Percentiles rank a stretch among this genome's conserved stretches.
Conservation (phyloP, 2,113 vertebrate species). For the Scortum barcoo region DNA sequence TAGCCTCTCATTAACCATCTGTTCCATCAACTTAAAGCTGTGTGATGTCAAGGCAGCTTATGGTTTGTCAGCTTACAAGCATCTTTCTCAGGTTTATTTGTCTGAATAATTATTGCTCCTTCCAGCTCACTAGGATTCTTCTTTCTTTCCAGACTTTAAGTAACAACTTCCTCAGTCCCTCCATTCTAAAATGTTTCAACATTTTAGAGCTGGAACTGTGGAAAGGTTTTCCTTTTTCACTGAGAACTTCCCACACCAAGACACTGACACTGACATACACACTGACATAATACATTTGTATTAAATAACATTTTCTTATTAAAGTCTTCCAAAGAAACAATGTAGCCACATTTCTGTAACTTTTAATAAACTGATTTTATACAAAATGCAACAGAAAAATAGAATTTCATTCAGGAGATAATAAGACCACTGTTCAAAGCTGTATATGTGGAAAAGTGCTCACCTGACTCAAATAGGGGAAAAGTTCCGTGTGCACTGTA, state of each 20-base stretch:
- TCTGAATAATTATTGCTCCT: background rate
- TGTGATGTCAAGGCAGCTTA: no score
- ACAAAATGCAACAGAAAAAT: conserved; percentile 70
- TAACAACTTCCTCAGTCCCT: background rate
- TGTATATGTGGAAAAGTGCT: conserved; percentile 29
- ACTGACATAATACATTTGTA: background rate
- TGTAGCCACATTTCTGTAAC: conserved; percentile 25
- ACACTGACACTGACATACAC: no score
- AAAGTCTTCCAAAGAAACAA: background rate
- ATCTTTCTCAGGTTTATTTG: background rate
- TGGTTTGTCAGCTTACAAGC: no score
- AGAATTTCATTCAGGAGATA: conserved; percentile 55
- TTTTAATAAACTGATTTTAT: conserved; percentile 55
- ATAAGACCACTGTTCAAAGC: conserved; percentile 5
- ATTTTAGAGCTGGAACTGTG: no score
- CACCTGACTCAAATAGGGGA: background rate
- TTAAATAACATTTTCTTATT: background rate
- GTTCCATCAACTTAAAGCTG: no score
- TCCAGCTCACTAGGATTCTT: background rate
- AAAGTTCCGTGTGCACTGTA: background rate
- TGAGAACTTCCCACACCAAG: no score
- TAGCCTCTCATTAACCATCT: no score
- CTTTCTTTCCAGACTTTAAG: background rate
- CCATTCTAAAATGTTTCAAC: background rate
- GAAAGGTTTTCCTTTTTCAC: no score